phyloP scores from a whole-genome alignment of 2,797 vertebrate species.

The Dermochelys coriacea region DNA sequence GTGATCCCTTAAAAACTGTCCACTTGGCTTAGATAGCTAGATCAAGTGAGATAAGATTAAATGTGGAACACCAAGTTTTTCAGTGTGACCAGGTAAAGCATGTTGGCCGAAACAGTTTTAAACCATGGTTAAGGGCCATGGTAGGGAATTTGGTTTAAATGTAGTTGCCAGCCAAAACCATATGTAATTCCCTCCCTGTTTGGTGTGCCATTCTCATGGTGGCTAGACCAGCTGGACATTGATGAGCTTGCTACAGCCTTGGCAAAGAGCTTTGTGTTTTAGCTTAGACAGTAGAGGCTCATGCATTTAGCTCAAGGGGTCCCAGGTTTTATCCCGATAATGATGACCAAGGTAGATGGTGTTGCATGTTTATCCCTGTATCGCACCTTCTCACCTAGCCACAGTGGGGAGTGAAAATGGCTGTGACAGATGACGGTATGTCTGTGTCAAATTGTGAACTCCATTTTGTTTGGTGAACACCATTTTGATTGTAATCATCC shows the following conservation, averaged over 20 bases:
- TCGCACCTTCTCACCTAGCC: too few relatives aligned
- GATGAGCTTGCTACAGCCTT: too few relatives aligned
- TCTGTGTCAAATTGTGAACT: background rate
- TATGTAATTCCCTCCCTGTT: background rate
- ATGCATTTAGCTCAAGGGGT: too few relatives aligned
- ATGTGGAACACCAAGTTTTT: rapidly evolving
- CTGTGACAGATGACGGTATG: background rate
- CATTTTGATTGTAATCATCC: background rate
- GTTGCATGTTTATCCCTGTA: too few relatives aligned
- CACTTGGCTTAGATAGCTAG: background rate
- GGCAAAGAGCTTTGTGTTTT: too few relatives aligned
- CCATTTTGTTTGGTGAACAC: background rate
- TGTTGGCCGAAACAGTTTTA: slow-evolving; percentile 24
- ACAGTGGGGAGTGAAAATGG: too few relatives aligned
- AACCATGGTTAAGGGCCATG: background rate
- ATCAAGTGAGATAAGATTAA: background rate
- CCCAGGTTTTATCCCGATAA: too few relatives aligned
- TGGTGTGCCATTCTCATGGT: too few relatives aligned
- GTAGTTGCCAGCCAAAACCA: slow-evolving; percentile 35
- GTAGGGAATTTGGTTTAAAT: slow-evolving; percentile 34
- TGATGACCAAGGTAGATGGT: too few relatives aligned
- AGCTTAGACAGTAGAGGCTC: too few relatives aligned
- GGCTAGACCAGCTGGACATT: too few relatives aligned
- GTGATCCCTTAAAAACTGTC: background rate
- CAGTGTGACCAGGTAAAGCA: background rate